phyloP scores from a whole-genome alignment of 2,113 vertebrate species.

The Ariopsis seemanni region DNA sequence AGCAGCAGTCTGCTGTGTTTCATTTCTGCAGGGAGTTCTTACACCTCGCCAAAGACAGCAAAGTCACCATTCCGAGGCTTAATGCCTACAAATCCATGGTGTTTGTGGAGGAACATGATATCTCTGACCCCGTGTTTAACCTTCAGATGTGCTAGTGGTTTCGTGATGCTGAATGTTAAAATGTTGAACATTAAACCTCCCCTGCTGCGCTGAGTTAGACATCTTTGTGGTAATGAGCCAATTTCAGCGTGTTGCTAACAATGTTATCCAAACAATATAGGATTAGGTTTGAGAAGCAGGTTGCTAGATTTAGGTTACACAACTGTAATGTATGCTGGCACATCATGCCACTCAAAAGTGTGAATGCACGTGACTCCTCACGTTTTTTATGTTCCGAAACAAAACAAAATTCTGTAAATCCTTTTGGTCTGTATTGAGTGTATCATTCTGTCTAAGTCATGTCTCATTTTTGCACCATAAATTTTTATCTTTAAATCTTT shows the following conservation, averaged over 20 bases:
- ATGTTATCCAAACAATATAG: slow-evolving; percentile 15
- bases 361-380: background rate
- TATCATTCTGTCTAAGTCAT: background rate
- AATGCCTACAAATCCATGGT: slow-evolving; percentile 4
- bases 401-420: background rate
- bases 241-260: slow-evolving; percentile 21
- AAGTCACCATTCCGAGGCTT: background rate
- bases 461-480: background rate
- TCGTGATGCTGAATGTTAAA: slow-evolving; percentile 1
- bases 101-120: slow-evolving; percentile 40
- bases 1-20: background rate
- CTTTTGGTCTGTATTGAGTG: background rate
- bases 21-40: slow-evolving; percentile 20
- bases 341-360: background rate
- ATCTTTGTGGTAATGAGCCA: slow-evolving; percentile 16
- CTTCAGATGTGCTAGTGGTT: slow-evolving; percentile 24
- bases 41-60: slow-evolving; percentile 34
- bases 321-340: background rate
- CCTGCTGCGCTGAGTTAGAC: background rate
- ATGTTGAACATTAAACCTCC: slow-evolving; percentile 9
- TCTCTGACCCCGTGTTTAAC: slow-evolving; percentile 29
- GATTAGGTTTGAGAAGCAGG: background rate
- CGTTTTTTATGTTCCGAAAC: background rate
- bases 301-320: slow-evolving; percentile 28
- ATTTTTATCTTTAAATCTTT: background rate